Percentiles rank a stretch among this genome's conserved stretches.
phyloP scores from a whole-genome alignment of 2,888 invertebrate genomes.

The Podabrus alpinus region DNA sequence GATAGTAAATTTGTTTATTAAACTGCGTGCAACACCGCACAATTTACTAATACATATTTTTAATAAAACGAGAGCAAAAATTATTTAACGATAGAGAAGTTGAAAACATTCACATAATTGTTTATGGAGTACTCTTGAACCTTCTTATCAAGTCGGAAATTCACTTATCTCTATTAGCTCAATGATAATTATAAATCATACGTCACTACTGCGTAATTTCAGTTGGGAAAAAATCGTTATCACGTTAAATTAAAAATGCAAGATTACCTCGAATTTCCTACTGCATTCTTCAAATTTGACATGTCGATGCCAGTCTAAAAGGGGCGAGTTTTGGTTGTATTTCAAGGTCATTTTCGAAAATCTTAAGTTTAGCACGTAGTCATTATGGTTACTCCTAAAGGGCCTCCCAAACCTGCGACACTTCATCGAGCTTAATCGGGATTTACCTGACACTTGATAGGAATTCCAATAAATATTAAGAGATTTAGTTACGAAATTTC shows the following conservation, averaged over 20 bases:
- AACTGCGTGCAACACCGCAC: neutral
- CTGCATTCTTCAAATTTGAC: neutral
- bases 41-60: neutral
- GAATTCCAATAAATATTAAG: neutral
- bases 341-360: neutral
- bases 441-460: neutral
- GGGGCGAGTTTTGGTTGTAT: neutral
- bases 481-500: too few relatives aligned
- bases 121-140: conserved; percentile 4
- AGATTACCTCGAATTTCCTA: neutral
- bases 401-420: neutral
- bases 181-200: conserved; percentile 1
- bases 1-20: neutral
- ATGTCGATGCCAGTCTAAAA: neutral
- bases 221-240: neutral
- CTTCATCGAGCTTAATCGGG: too few relatives aligned
- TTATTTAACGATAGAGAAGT: neutral
- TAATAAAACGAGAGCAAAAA: neutral
- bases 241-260: neutral
- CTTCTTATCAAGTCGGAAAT: conserved; percentile 12
- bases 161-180: conserved; percentile 11
- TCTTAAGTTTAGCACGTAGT: neutral
- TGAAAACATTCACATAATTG: neutral
- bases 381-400: neutral
- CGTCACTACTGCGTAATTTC: neutral